These are phyloP conservation scores for Trogon melanurus DNA, from an alignment of 2,113 vertebrate genomes.

Conservation along the genomic window DNA sequence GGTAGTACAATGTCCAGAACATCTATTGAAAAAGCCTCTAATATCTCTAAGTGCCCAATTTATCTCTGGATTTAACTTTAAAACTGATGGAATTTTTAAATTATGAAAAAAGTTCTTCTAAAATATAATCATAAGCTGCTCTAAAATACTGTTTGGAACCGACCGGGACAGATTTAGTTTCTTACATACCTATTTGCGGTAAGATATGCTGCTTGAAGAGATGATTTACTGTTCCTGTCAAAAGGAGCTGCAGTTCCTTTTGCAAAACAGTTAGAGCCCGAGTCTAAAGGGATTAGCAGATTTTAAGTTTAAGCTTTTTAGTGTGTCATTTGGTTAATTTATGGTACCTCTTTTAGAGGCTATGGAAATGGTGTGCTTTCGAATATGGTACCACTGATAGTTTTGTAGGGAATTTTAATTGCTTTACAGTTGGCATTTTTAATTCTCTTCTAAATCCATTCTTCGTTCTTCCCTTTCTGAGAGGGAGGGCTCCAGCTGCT, in stretches of 20 bases:
- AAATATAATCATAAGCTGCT: constrained; percentile 34
- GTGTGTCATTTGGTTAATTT: constrained; percentile 60
- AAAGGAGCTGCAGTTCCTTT: constrained; percentile 23
- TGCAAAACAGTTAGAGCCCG: constrained; percentile 30
- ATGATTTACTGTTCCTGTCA: constrained; percentile 58
- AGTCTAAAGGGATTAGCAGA: constrained; percentile 63
- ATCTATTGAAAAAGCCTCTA: constrained; percentile 25
- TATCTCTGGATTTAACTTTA: constrained; percentile 46
- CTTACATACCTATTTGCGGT: constrained; percentile 48
- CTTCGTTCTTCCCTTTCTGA: background rate
- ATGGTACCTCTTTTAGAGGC: constrained; percentile 5
- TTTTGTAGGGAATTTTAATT: constrained; percentile 30
- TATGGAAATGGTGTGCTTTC: constrained; percentile 3
- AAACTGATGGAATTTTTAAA: constrained; percentile 55
- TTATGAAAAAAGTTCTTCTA: constrained; percentile 3
- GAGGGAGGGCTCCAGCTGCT: background rate
- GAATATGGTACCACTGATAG: background rate
- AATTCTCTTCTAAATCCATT: background rate
- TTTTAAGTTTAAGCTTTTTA: constrained; percentile 53
- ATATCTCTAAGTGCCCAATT: constrained; percentile 18
- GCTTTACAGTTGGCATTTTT: background rate
- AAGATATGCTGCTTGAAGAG: constrained; percentile 38
- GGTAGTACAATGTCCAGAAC: constrained; percentile 28
- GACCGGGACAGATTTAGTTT: constrained; percentile 15
- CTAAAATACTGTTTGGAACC: constrained; percentile 35